Percentiles rank a stretch among this genome's conserved stretches.
Conservation (phyloP, 2,113 vertebrate species). For the Butorides virescens region DNA sequence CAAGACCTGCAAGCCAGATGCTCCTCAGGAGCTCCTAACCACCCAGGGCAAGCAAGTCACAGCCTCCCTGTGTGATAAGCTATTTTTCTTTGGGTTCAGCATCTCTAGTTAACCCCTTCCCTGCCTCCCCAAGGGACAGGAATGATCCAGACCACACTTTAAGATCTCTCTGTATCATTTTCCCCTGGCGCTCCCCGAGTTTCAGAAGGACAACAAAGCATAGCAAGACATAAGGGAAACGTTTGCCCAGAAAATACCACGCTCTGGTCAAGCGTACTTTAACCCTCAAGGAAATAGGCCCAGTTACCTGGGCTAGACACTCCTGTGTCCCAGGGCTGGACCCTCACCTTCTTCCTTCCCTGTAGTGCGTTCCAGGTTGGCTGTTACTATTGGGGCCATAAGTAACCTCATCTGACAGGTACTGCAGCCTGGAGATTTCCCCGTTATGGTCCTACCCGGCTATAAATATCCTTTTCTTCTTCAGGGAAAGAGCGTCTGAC, state of each 20-base stretch:
- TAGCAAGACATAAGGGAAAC: background rate
- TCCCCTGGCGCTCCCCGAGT: background rate
- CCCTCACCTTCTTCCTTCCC: background rate
- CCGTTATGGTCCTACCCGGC: constrained; percentile 7
- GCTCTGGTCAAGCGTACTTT: background rate
- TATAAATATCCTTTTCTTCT: constrained; percentile 71
- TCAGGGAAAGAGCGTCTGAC: constrained; percentile 53
- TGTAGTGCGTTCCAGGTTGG: background rate
- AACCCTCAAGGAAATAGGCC: background rate
- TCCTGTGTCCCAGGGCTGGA: background rate
- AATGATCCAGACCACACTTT: background rate
- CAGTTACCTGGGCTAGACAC: background rate
- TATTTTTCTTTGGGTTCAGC: background rate
- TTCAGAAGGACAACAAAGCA: background rate
- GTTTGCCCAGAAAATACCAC: background rate
- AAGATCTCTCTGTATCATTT: background rate
- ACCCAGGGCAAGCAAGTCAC: background rate
- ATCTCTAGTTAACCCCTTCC: background rate
- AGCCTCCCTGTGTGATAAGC: background rate
- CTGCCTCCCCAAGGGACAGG: background rate
- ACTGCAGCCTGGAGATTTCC: constrained; percentile 40
- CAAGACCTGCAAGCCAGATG: background rate
- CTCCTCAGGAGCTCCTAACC: background rate
- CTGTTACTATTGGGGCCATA: constrained; percentile 37
- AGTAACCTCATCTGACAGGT: constrained; percentile 59